Evolutionary conservation across 2,113 vertebrate species (phyloP), one percentile per base, ranked within the genome.

Genomic region (Pygoscelis adeliae): DNA sequence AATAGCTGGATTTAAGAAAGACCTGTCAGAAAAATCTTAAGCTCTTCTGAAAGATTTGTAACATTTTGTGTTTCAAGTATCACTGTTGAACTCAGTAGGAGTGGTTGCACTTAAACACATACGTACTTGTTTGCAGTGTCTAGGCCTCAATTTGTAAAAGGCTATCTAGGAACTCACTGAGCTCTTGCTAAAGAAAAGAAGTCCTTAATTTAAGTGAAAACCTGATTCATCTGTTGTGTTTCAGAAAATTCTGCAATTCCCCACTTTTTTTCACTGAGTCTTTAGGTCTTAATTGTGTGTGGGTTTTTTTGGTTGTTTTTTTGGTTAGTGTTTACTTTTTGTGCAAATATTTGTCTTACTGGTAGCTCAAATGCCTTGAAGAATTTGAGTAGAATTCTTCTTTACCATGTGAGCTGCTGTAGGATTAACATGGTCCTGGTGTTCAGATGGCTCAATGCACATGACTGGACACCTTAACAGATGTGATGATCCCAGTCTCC

Each of bases 241-340:
- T 74, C 34, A 79, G 71, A 82, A 78, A 86, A 72, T 59, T 25
- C 34, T 92, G 25, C 15, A 5, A 38, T 86, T 49, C 40, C 8
- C 30, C 11, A 5, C 0, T 30, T 53, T 11, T 29, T 14, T 7
- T 2, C 2, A 3, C 34, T 16, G 30, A 21, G 13, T 30, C 16
- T 83, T 65, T 36, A 36, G 30, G 52, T n/a, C 25, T 71, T 71
- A 14, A 34, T 47, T 34, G 10, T 22, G 19, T 11, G 11, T 6
- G 9, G 10, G 1, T 5, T 52, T 40, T 26, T 23, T 49, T 55
- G 5, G 12, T 40, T n/a, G 3, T 3, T 44, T 21, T 29, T 59
- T 73, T 61, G 3, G 5, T 40, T 58, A 22, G 32, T 6, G 44
- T 86, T 82, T 70, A 40, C 25, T 52, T 81, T 67, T 52, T 63